phyloP scores from a whole-genome alignment of 2,113 vertebrate genomes.

The Mola mola region DNA sequence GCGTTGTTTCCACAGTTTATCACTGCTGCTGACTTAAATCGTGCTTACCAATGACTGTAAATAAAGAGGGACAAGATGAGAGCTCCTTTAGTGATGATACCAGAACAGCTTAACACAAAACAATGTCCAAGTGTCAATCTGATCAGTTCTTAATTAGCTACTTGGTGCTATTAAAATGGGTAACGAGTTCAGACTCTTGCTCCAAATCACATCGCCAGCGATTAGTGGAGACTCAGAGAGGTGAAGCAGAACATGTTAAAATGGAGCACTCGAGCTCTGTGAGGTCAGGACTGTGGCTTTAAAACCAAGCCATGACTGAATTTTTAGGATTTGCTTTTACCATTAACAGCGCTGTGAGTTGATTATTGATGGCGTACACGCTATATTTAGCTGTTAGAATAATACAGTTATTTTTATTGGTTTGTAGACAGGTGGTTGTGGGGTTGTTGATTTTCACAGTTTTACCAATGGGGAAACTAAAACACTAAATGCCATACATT shows the following conservation, averaged over 20 bases:
- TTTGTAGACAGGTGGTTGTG: too few species aligned
- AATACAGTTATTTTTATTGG: too few species aligned
- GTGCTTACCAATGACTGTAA: conserved; percentile 1
- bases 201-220: too few species aligned
- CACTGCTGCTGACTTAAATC: conserved; percentile 9
- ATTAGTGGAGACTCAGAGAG: too few species aligned
- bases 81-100: too few species aligned
- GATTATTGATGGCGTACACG: not conserved
- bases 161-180: too few species aligned
- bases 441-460: not conserved
- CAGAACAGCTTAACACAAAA: too few species aligned
- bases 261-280: conserved; percentile 3
- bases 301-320: conserved; percentile 16
- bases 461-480: not conserved
- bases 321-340: conserved; percentile 17
- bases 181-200: too few species aligned
- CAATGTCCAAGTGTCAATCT: too few species aligned
- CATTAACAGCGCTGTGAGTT: not conserved
- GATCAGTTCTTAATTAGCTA: too few species aligned
- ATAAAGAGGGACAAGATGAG: too few species aligned
- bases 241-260: conserved; percentile 34
- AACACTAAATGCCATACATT: not conserved
- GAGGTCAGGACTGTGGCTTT: not conserved
- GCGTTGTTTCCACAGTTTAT: conserved; percentile 12
- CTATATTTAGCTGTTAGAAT: too few species aligned